Conservation (phyloP, 2,888 invertebrate genomes). For the Dasysyrphus albostriatus region DNA sequence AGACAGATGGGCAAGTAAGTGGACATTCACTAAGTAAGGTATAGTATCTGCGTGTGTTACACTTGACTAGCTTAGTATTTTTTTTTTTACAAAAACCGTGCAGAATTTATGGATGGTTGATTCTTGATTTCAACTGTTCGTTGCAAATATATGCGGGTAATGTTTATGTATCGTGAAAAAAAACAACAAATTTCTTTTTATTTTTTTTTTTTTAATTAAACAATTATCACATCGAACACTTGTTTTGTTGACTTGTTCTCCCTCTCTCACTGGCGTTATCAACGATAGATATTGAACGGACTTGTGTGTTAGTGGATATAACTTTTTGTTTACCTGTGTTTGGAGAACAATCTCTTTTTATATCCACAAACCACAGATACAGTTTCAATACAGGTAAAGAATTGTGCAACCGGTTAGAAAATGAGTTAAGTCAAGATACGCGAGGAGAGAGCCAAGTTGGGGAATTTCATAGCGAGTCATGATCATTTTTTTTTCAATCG, state of each 20-base stretch:
- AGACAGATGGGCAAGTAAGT: conserved; percentile 59
- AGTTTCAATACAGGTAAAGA: conserved; percentile 44
- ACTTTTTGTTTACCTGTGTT: conserved; percentile 63
- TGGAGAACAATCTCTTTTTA: background rate
- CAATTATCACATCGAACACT: conserved; percentile 65
- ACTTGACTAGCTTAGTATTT: conserved; percentile 55
- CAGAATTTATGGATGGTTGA: conserved; percentile 52
- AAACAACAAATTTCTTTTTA: conserved; percentile 4
- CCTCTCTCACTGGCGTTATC: conserved; percentile 51
- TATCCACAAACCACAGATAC: conserved; percentile 53
- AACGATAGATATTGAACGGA: background rate
- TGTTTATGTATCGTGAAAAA: conserved; percentile 1
- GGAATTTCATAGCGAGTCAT: conserved; percentile 45
- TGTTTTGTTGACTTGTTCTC: conserved; percentile 67
- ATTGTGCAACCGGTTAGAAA: conserved; percentile 71
- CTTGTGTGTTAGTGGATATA: conserved; percentile 59
- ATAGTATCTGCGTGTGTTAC: conserved; percentile 36
- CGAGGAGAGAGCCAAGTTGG: conserved; percentile 58
- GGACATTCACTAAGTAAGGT: conserved; percentile 36
- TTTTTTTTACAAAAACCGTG: conserved; percentile 21
- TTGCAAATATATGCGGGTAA: conserved; percentile 27
- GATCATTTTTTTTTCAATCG: conserved; percentile 49
- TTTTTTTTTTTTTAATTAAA: conserved; percentile 20
- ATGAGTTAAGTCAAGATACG: conserved; percentile 42
- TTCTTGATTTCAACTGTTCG: conserved; percentile 49